Conservation (phyloP, 2,888 invertebrate genomes). For the Dyspetes luteomarginatus region DNA sequence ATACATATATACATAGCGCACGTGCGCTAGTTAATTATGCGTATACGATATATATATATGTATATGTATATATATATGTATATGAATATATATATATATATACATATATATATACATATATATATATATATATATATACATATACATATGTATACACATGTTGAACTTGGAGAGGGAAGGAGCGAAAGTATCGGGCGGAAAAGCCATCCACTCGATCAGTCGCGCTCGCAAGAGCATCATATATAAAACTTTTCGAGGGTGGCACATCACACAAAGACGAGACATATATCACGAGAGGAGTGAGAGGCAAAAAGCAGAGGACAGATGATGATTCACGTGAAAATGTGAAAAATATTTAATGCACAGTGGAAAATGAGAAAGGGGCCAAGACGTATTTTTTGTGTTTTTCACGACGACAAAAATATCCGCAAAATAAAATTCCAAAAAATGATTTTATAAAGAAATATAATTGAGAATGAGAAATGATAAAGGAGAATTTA, state of each 20-base stretch:
- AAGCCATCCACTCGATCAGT: slow-evolving; percentile 60
- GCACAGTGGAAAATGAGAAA: not conserved
- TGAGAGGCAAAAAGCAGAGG: not conserved
- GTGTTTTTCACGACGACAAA: not conserved
- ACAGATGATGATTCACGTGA: not conserved
- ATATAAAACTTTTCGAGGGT: slow-evolving; percentile 1
- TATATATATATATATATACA: not conserved
- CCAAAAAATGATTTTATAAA: no score
- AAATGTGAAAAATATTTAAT: not conserved
- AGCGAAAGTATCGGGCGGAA: slow-evolving; percentile 52
- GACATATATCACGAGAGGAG: slow-evolving; percentile 9
- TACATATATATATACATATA: slow-evolving; percentile 30
- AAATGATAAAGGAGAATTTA: no score
- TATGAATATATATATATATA: not conserved
- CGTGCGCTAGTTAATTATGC: slow-evolving; percentile 41
- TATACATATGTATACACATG: slow-evolving; percentile 21
- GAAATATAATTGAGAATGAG: no score
- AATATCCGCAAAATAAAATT: not conserved
- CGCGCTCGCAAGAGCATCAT: slow-evolving; percentile 15
- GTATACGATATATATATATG: not conserved
- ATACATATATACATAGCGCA: not conserved
- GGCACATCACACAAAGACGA: slow-evolving; percentile 7
- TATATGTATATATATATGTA: not conserved
- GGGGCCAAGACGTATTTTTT: not conserved
- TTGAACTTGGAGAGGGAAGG: slow-evolving; percentile 24